Conservation (phyloP, 2,797 vertebrate genomes). For the Threskiornis aethiopicus region DNA sequence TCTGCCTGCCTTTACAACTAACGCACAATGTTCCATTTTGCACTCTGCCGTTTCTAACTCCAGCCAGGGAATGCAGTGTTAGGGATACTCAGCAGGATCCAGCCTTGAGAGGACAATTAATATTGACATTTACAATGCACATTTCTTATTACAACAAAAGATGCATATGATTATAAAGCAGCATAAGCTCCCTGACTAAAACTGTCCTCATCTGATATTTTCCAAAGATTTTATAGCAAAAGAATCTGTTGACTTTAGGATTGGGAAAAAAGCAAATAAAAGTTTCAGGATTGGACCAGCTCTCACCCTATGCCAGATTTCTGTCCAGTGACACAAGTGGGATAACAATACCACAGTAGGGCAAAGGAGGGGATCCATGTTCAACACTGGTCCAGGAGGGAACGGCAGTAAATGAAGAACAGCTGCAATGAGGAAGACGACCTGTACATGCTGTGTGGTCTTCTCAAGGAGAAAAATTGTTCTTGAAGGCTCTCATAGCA, state of each 20-base stretch:
- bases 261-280: neutral
- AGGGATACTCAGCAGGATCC: neutral
- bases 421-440: neutral
- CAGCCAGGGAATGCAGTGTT: neutral
- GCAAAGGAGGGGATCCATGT: neutral
- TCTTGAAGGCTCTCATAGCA: neutral
- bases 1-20: neutral
- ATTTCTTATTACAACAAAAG: neutral
- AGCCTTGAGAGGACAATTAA: neutral
- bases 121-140: accelerated
- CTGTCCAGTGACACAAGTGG: neutral
- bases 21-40: neutral
- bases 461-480: slow-evolving; percentile 12
- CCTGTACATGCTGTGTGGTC: neutral
- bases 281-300: neutral
- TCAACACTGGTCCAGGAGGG: neutral
- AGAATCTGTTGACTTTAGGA: neutral
- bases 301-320: neutral
- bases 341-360: neutral
- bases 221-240: neutral
- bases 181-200: neutral
- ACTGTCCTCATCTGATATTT: neutral
- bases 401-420: neutral
- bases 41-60: neutral
- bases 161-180: neutral